Percentiles rank a stretch among this genome's conserved stretches.
These are phyloP conservation scores for Mesochorus sp. DNA, from an alignment of 2,888 invertebrate genomes.

Conservation along the genomic window DNA sequence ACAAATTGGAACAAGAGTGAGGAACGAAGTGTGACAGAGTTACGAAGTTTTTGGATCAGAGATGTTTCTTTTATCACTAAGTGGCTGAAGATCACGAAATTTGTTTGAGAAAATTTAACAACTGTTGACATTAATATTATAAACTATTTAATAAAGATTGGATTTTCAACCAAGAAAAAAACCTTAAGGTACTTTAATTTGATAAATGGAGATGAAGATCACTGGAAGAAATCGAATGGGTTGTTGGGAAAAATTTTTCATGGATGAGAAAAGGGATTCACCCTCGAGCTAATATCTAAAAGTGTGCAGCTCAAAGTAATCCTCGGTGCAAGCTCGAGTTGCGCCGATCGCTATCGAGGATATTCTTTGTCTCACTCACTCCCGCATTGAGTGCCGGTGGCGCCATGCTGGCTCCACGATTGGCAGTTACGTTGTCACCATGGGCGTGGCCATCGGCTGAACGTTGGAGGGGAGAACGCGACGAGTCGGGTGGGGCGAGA, in stretches of 20 bases:
- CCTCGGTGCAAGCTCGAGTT: slow-evolving; percentile 62
- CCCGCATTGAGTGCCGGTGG: slow-evolving; percentile 67
- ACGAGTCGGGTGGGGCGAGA: slow-evolving; percentile 51
- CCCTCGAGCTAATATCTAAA: slow-evolving; percentile 21
- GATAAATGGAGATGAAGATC: not conserved
- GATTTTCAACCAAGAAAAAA: no score
- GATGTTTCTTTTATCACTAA: no score
- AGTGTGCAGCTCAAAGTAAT: slow-evolving; percentile 69
- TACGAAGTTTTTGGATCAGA: no score
- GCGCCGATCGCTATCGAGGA: slow-evolving; percentile 70
- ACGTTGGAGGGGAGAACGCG: slow-evolving; percentile 14
- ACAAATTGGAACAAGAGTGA: not conserved
- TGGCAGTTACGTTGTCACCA: slow-evolving; percentile 66
- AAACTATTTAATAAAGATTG: no score
- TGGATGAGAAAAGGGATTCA: slow-evolving; percentile 1
- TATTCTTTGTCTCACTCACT: slow-evolving; percentile 34
- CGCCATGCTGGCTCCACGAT: slow-evolving; percentile 78
- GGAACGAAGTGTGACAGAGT: not conserved
- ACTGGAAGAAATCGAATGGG: not conserved
- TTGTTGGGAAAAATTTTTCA: not conserved
- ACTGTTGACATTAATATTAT: no score
- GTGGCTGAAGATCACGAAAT: no score
- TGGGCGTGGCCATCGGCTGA: slow-evolving; percentile 71
- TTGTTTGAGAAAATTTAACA: no score
- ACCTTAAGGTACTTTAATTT: no score